Percentiles rank a stretch among this genome's conserved stretches.
These are phyloP conservation scores for Papilio elwesi DNA, from an alignment of 2,888 invertebrate genomes.

Conservation along the genomic window DNA sequence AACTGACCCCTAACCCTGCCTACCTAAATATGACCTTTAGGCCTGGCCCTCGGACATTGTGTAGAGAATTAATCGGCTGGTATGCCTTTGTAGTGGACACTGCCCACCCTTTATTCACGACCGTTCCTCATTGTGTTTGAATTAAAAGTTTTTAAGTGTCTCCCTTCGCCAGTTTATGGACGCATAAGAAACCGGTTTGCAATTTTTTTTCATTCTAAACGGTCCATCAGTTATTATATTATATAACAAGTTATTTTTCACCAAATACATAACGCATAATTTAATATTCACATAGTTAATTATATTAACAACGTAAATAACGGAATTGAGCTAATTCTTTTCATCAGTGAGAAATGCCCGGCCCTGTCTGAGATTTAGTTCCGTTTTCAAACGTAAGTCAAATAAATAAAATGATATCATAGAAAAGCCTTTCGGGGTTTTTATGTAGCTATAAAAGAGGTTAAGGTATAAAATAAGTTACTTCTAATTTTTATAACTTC, in stretches of 20 bases:
- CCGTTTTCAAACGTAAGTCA: too few species aligned
- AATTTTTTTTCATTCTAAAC: conserved; percentile 48
- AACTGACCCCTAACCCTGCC: conserved; percentile 77
- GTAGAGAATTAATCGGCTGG: conserved; percentile 79
- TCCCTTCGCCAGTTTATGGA: conserved; percentile 53
- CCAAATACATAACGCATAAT: not conserved
- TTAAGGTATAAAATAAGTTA: too few species aligned
- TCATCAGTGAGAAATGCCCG: too few species aligned
- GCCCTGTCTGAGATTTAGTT: too few species aligned
- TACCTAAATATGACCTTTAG: conserved; percentile 83
- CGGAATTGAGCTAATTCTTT: too few species aligned
- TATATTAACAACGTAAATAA: too few species aligned
- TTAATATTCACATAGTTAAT: too few species aligned
- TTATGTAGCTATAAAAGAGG: too few species aligned
- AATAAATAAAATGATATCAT: too few species aligned
- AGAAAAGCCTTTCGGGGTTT: too few species aligned
- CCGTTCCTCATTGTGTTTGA: conserved; percentile 69
- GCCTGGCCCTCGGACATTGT: conserved; percentile 76
- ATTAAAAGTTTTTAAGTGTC: conserved; percentile 79
- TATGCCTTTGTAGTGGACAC: conserved; percentile 72
- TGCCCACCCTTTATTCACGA: conserved; percentile 67
- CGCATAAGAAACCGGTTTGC: conserved; percentile 58
- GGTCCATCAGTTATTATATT: conserved; percentile 4
- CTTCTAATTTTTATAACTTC: too few species aligned
- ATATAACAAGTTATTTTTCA: not conserved